These are phyloP conservation scores for Metaphire vulgaris DNA, from an alignment of 1,140 invertebrate species.

Conservation along the genomic window DNA sequence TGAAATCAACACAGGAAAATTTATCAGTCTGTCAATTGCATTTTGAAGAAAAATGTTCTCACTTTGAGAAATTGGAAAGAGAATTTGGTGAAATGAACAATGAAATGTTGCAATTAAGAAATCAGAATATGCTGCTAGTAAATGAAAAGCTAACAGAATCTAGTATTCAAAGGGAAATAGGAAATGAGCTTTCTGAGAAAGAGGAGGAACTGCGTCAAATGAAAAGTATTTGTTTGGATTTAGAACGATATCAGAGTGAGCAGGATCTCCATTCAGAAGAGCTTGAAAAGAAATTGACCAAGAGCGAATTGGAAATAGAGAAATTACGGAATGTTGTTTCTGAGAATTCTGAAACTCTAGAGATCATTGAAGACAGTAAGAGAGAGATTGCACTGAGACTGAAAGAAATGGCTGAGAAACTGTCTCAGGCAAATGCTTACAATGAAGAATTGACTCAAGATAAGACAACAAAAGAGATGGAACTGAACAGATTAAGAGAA, in stretches of 20 bases:
- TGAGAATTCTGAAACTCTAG: background rate
- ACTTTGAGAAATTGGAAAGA: background rate
- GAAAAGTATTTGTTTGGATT: too few species aligned
- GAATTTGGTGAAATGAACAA: background rate
- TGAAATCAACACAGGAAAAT: background rate
- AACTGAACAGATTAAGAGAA: background rate
- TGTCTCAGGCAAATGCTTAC: background rate
- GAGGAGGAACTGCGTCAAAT: too few species aligned
- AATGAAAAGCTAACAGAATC: background rate
- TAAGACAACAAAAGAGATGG: background rate
- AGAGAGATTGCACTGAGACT: background rate
- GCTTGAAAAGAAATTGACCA: background rate
- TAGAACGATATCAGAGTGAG: too few species aligned
- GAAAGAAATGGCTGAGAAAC: background rate
- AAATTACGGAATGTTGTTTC: background rate
- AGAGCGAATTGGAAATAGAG: background rate
- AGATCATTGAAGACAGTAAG: background rate
- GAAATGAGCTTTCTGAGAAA: too few species aligned
- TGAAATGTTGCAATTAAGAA: background rate
- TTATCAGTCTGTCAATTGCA: background rate
- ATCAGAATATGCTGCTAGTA: background rate
- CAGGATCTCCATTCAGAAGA: too few species aligned
- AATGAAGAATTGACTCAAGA: background rate
- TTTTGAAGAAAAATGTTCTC: background rate
- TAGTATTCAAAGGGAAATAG: too few species aligned